These are phyloP conservation scores for Idris sp. DNA, from an alignment of 1,140 invertebrate genomes.

Conservation along the genomic window DNA sequence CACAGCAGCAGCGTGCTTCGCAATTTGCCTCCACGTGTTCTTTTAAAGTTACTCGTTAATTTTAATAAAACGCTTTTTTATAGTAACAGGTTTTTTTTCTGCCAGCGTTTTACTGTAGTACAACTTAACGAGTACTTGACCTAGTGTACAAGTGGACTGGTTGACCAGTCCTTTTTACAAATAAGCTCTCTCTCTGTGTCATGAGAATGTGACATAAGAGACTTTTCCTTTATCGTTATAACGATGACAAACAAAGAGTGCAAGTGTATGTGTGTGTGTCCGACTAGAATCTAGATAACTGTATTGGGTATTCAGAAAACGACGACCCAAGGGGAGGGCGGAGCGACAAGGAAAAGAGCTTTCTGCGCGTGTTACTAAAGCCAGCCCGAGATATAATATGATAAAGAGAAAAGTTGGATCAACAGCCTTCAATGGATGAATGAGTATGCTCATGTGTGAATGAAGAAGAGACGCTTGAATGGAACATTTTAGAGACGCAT, in stretches of 20 bases:
- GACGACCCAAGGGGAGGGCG: conserved; percentile 15
- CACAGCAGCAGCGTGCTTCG: conserved; percentile 5
- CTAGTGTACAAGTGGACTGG: too few relatives aligned
- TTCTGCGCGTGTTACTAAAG: conserved; percentile 27
- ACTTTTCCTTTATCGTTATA: too few relatives aligned
- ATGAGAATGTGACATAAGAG: too few relatives aligned
- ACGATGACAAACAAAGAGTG: conserved; percentile 61
- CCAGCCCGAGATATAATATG: conserved; percentile 37
- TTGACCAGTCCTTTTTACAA: too few relatives aligned
- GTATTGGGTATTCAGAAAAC: conserved; percentile 19
- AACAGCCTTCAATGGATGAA: conserved; percentile 66
- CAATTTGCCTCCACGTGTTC: conserved; percentile 10
- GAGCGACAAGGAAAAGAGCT: conserved; percentile 29
- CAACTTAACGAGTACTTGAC: too few relatives aligned
- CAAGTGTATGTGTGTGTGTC: conserved; percentile 5
- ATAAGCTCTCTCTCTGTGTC: too few relatives aligned
- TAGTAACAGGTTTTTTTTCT: too few relatives aligned
- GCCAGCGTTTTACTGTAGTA: too few relatives aligned
- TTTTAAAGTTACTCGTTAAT: conserved; percentile 14
- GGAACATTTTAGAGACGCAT: conserved; percentile 63
- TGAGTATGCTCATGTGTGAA: conserved; percentile 64
- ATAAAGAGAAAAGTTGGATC: conserved; percentile 39
- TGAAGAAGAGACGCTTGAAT: conserved; percentile 65
- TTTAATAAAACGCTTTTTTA: not conserved
- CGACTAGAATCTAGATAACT: conserved; percentile 14